A percentile compares a stretch with the other conserved stretches of the same genome.
Conservation (phyloP, 2,113 vertebrate species). For the Hyla sarda region DNA sequence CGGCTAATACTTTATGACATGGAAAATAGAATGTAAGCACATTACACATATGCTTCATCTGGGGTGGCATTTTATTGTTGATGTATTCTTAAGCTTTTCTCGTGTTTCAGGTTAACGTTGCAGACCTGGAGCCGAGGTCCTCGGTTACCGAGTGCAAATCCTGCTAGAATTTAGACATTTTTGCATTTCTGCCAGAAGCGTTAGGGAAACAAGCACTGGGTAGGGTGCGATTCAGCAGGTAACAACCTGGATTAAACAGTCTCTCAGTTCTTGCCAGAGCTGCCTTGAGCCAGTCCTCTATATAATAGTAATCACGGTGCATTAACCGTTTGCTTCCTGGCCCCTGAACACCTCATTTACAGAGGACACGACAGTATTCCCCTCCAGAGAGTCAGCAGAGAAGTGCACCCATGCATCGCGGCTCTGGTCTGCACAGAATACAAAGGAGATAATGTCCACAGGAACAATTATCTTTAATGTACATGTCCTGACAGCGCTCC, state of each 20-base stretch:
- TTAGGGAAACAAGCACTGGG: background rate
- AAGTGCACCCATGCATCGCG: slow-evolving; percentile 18
- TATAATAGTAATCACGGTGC: background rate
- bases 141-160: background rate
- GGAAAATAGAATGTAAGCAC: too few species aligned
- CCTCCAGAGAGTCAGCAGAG: background rate
- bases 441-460: slow-evolving; percentile 39
- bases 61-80: too few species aligned
- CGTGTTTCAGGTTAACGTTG: background rate
- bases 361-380: background rate
- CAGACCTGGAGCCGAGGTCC: background rate
- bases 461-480: slow-evolving; percentile 39
- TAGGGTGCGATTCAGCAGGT: background rate
- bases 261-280: background rate
- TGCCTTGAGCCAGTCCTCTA: slow-evolving; percentile 2
- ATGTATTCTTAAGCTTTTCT: background rate
- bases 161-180: background rate
- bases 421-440: slow-evolving; percentile 3
- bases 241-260: slow-evolving; percentile 25
- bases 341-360: background rate
- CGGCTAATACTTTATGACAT: too few species aligned
- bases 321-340: slow-evolving; percentile 5
- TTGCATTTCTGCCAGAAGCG: background rate
- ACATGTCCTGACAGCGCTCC: slow-evolving; percentile 29
- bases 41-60: too few species aligned